phyloP scores from a whole-genome alignment of 64 coral and sea anemone genomes.

The Montipora foliosa region DNA sequence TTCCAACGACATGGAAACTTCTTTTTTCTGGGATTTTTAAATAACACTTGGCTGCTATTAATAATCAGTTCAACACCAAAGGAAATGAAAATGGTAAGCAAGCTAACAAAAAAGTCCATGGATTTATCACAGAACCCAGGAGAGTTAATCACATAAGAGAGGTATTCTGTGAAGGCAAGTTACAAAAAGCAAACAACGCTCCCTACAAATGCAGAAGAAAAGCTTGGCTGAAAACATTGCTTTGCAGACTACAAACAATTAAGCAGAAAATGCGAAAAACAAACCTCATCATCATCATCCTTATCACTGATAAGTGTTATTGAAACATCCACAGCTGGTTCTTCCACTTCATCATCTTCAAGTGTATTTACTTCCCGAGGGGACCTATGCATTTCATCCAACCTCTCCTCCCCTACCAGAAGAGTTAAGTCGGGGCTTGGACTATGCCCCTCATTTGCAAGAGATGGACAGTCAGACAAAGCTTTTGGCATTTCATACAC shows the following conservation, averaged over 20 bases:
- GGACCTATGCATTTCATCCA: not conserved
- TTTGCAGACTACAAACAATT: not conserved
- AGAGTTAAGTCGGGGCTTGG: not conserved
- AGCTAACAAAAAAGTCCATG: too few relatives aligned
- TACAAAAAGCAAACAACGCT: too few relatives aligned
- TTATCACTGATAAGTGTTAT: conserved; percentile 55
- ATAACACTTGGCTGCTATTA: too few relatives aligned
- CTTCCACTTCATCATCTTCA: conserved; percentile 2
- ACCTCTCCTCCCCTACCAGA: not conserved
- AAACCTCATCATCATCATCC: conserved; percentile 35
- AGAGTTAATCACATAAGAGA: too few relatives aligned
- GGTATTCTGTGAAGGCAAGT: too few relatives aligned
- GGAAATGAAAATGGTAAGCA: too few relatives aligned
- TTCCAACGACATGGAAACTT: too few relatives aligned
- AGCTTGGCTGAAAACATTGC: too few relatives aligned
- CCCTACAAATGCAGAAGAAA: too few relatives aligned
- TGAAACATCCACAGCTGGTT: not conserved
- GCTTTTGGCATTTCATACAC: not conserved
- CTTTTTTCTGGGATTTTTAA: too few relatives aligned
- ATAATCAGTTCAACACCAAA: too few relatives aligned
- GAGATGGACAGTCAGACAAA: not conserved
- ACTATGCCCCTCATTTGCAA: not conserved
- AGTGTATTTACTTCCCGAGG: not conserved
- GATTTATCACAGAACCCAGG: too few relatives aligned
- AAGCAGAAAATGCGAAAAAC: not conserved